Base-by-base conservation (phyloP, 1,140 invertebrate genomes). In the Sarcophaga peregrina region DNA sequence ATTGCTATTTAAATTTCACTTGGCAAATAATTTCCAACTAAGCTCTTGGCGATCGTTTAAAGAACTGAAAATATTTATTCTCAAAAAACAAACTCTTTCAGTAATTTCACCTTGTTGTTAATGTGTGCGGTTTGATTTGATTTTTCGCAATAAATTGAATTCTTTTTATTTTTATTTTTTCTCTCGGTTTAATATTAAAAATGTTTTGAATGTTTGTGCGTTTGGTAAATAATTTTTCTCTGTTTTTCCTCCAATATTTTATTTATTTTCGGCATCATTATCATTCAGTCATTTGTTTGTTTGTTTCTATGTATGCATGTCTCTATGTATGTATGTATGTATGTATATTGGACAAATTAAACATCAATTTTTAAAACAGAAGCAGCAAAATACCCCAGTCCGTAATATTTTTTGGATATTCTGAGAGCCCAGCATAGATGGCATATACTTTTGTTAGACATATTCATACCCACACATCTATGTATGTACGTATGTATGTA, bases 401-500 rank as follows among this genome's bases (percentile, higher is more conserved):
- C n/a, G 75, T 50, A 9, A 20, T 5, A 48, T 78, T 11, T 50
- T 78, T 50, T 25, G 25, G 50, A 20, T 25, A 25, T 78, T 78
- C 75, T 78, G 75, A 48, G 75, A 78, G 47, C 75, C 75, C 75
- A 50, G n/a, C 47, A 50, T 50, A 48, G n/a, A 52, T 78, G 47
- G n/a, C 75, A 78, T 50, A 76, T 46, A 58, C 54, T n/a, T 58
- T 58, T 58, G n/a, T 37, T 37, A 37, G 25, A 37, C 4, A 37
- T 37, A 37, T 37, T 2, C 25, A n/a, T 68, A 68, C 62, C 20
- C 62, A 68, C 62, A 10, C 13, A 13, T 5, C 1, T 52, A 52
- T 10, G 1, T 10, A 13, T 52, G 1, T 52, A 10, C 13, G 7
- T 50, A 50, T 50, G 48, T 50, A 11, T 50, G 48, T 50, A 11